Conservation (phyloP, 2,113 vertebrate species). For the Antennarius striatus region DNA sequence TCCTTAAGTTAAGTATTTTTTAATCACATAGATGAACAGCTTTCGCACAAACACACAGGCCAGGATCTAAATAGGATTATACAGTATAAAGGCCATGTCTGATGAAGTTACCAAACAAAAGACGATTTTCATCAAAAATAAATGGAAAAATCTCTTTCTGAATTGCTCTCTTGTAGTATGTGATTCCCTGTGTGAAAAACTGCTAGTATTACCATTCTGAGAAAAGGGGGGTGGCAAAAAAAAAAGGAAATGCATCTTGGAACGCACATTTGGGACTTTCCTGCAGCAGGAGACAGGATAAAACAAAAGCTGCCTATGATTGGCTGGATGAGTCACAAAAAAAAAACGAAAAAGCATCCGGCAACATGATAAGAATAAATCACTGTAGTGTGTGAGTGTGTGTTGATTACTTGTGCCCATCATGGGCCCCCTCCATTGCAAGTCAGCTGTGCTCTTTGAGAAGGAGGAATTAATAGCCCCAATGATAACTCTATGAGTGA, state of each 20-base stretch:
- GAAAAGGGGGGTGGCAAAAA: neutral
- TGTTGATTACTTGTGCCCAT: conserved; percentile 61
- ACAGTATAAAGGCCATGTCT: too few species aligned
- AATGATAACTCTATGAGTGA: conserved; percentile 59
- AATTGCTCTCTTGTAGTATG: conserved; percentile 45
- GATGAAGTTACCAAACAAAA: neutral
- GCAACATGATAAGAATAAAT: conserved; percentile 50
- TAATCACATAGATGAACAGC: too few species aligned
- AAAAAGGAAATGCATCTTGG: conserved; percentile 29
- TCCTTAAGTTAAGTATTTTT: too few species aligned
- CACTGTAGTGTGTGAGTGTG: conserved; percentile 37
- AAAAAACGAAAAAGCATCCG: conserved; percentile 2
- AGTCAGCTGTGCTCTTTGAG: conserved; percentile 70
- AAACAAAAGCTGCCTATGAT: conserved; percentile 24
- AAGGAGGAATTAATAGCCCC: conserved; percentile 53
- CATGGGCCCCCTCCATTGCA: conserved; percentile 61
- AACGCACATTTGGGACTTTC: conserved; percentile 66
- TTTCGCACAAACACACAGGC: too few species aligned
- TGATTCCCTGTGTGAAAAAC: conserved; percentile 59
- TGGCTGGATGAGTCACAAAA: conserved; percentile 16
- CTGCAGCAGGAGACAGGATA: conserved; percentile 26
- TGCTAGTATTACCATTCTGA: conserved; percentile 23
- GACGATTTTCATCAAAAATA: neutral
- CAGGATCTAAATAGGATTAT: too few species aligned
- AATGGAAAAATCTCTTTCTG: conserved; percentile 16